These are phyloP conservation scores for Heterodera schachtii DNA, from an alignment of 1,140 invertebrate species.

Conservation along the genomic window DNA sequence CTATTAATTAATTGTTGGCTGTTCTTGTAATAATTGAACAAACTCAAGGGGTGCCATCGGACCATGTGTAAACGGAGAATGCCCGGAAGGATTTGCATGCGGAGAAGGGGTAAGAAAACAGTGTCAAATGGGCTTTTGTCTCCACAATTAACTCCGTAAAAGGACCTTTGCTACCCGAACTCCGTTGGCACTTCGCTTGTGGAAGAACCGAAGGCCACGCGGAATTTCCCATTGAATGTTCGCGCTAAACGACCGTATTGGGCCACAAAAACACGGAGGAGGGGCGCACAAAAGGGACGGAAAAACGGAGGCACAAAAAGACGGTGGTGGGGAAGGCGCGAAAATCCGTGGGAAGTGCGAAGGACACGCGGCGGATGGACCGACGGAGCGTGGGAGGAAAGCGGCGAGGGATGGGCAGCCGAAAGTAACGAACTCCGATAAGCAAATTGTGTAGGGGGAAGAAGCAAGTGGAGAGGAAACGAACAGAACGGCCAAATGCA, in stretches of 20 bases:
- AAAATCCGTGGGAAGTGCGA: constrained; percentile 1
- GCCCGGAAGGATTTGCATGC: constrained; percentile 24
- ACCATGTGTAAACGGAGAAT: constrained; percentile 14
- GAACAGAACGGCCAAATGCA: no score
- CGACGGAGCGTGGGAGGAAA: constrained; percentile 1
- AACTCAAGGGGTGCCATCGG: constrained; percentile 21
- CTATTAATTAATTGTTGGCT: no score
- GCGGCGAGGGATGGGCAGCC: background rate
- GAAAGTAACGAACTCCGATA: background rate
- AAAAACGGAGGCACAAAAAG: constrained; percentile 1
- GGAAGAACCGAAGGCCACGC: background rate
- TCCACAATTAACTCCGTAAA: background rate
- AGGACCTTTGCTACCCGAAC: constrained; percentile 6
- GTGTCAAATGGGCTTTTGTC: background rate
- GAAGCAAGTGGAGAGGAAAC: no score
- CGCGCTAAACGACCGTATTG: background rate
- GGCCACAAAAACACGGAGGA: background rate
- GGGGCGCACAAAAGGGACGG: background rate
- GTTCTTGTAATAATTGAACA: no score
- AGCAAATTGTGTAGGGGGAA: background rate
- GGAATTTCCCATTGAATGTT: background rate
- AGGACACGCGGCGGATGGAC: background rate
- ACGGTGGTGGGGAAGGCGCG: constrained; percentile 1
- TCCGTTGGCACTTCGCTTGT: background rate
- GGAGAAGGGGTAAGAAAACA: constrained; percentile 7